phyloP scores from a whole-genome alignment of 2,888 invertebrate genomes.

The Macaria liturata region DNA sequence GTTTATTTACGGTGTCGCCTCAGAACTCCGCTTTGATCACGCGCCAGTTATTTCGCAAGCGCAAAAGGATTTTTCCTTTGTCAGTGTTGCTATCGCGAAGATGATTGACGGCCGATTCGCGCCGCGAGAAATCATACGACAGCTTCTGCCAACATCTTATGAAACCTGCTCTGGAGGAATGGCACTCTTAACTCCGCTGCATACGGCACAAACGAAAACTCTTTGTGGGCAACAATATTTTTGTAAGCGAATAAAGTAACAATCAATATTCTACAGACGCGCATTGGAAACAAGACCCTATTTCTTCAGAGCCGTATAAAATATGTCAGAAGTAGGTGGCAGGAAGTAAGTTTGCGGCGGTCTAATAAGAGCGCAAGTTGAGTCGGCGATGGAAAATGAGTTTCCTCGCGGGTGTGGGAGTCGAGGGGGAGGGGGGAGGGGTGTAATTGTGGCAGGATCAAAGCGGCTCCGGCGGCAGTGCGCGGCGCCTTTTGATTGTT shows the following conservation, averaged over 20 bases:
- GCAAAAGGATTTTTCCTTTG: conserved; percentile 80
- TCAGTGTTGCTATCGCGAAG: conserved; percentile 67
- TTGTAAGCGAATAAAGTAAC: conserved; percentile 34
- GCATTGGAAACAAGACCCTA: conserved; percentile 38
- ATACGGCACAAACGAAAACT: conserved; percentile 21
- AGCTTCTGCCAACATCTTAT: conserved; percentile 11
- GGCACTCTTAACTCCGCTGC: conserved; percentile 24
- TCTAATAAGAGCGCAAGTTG: conserved; percentile 76
- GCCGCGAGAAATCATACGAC: conserved; percentile 62
- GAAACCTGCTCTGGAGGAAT: conserved; percentile 23
- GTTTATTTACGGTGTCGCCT: conserved; percentile 65
- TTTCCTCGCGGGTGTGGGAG: conserved; percentile 60
- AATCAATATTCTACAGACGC: conserved; percentile 24
- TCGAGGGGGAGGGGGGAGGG: conserved; percentile 45
- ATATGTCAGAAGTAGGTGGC: conserved; percentile 3
- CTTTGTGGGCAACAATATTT: conserved; percentile 20
- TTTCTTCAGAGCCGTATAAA: not conserved
- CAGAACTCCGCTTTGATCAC: conserved; percentile 66
- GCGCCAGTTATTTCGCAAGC: conserved; percentile 62
- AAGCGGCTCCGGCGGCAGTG: conserved; percentile 57
- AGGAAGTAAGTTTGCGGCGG: conserved; percentile 40
- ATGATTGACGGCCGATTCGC: conserved; percentile 78
- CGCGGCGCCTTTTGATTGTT: conserved; percentile 79
- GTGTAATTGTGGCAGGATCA: conserved; percentile 72
- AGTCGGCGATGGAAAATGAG: conserved; percentile 79